Evolutionary conservation across 2,888 invertebrate species (phyloP).

Genomic region (Phyllotreta cruciferae): DNA sequence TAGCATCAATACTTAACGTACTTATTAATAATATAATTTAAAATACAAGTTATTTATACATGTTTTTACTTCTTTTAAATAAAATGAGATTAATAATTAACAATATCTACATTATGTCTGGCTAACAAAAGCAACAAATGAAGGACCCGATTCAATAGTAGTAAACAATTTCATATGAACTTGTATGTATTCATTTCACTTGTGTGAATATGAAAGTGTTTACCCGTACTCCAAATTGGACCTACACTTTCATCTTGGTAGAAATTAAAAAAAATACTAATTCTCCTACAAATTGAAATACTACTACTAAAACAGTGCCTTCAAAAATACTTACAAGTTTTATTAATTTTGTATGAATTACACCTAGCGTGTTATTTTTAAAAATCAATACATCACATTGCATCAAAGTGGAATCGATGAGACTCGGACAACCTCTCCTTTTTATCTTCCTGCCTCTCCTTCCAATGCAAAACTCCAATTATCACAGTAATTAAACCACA

Average conservation of each 20-base stretch:
- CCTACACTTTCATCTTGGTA: no score
- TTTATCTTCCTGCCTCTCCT: constrained; percentile 84
- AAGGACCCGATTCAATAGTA: no score
- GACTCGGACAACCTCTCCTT: constrained; percentile 81
- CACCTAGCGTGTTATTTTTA: constrained; percentile 7
- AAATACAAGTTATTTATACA: not conserved
- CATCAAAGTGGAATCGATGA: constrained; percentile 85
- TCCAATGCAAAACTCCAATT: constrained; percentile 87
- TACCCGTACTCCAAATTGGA: no score
- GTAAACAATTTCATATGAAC: no score
- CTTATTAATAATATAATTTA: constrained; percentile 32
- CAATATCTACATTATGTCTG: constrained; percentile 1
- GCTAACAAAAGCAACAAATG: not conserved
- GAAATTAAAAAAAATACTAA: no score
- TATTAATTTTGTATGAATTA: constrained; percentile 3
- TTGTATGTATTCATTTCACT: no score
- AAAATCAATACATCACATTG: constrained; percentile 67
- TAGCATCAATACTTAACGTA: constrained; percentile 32
- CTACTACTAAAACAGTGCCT: not conserved
- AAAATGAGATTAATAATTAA: not conserved
- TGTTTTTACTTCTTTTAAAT: not conserved
- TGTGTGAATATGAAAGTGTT: no score
- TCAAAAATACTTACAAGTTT: not conserved
- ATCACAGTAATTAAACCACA: constrained; percentile 85
- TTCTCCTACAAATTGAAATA: no score